Conservation (phyloP, 2,888 invertebrate genomes). For the Phanerotoma sp. region DNA sequence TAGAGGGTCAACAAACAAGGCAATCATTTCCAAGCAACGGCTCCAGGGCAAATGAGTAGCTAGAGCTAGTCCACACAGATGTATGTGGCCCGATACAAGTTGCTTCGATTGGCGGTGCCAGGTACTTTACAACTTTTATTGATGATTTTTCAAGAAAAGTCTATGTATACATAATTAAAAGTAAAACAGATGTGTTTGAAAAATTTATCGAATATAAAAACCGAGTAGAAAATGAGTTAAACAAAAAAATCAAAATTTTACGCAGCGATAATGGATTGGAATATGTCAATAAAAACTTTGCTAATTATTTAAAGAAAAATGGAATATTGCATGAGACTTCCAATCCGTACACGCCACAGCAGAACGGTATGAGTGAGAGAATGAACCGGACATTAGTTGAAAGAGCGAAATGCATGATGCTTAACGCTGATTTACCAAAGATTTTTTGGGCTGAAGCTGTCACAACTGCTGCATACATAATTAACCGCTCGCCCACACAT, state of each 20-base stretch:
- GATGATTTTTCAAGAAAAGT: conserved; percentile 33
- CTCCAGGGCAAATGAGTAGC: conserved; percentile 15
- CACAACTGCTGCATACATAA: conserved; percentile 20
- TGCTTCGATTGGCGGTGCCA: conserved; percentile 33
- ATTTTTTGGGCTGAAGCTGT: neutral
- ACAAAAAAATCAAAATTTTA: conserved; percentile 12
- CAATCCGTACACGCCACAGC: neutral
- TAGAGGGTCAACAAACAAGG: conserved; percentile 25
- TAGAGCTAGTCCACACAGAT: conserved; percentile 34
- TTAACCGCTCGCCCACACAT: conserved; percentile 29
- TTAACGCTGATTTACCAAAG: neutral
- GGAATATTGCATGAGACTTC: neutral
- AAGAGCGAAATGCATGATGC: neutral
- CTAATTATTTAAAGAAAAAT: neutral
- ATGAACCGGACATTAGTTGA: neutral
- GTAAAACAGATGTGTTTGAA: conserved; percentile 26
- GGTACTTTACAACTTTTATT: conserved; percentile 34
- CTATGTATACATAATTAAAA: conserved; percentile 31
- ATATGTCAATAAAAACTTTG: neutral
- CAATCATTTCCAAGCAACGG: neutral
- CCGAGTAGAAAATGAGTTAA: conserved; percentile 25
- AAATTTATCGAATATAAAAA: conserved; percentile 25
- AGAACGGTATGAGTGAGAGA: neutral
- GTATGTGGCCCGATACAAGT: conserved; percentile 37
- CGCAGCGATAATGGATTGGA: conserved; percentile 30